Evolutionary conservation across 2,113 vertebrate genomes (phyloP), one percentile per base, ranked within the genome.

Genomic region (Esox niger): DNA sequence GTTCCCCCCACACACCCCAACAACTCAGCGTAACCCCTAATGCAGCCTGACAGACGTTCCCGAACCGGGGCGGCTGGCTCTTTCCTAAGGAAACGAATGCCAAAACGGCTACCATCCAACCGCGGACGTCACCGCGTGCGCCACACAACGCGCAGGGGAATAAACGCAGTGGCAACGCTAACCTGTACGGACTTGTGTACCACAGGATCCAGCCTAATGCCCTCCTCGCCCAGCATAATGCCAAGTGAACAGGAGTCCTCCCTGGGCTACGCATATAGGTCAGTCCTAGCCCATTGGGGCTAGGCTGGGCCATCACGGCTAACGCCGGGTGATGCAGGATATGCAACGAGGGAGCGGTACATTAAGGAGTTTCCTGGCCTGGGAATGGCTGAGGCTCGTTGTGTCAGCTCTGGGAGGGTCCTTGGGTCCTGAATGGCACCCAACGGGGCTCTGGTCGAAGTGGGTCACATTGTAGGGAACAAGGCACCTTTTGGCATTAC

Each of bases 31-130:
- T 59, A 46, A 61, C 55, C 23, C 25, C 47, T 75, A 80, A 76
- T 73, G 35, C 62, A 55, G 73, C 69, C 75, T 74, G 78, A 78
- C 81, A 73, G 56, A 57, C 68, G 27, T 63, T 78, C 75, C 61
- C 73, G n/a, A 75, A 69, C 75, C 71, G 59, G 43, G 64, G 63
- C 69, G 62, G 23, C 70, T 23, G 64, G 72, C 68, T 57, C 65
- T 73, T 69, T 70, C 78, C 81, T 74, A 59, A 68, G 81, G 75
- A 80, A 80, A 80, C 67, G 68, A 73, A 78, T 80, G 81, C 73
- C 78, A 79, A 75, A 68, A 69, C 74, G 23, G 57, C 27, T 59
- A 27, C 57, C 62, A 10, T 71, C 73, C 68, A 69, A 70, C 61
- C 52, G 15, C 13, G 38, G 13, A 43, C 4, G 38, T 43, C 4